Evolutionary conservation across 1,140 invertebrate genomes (phyloP), one percentile per base, ranked within the genome.

Genomic region (Drosophila novamexicana): DNA sequence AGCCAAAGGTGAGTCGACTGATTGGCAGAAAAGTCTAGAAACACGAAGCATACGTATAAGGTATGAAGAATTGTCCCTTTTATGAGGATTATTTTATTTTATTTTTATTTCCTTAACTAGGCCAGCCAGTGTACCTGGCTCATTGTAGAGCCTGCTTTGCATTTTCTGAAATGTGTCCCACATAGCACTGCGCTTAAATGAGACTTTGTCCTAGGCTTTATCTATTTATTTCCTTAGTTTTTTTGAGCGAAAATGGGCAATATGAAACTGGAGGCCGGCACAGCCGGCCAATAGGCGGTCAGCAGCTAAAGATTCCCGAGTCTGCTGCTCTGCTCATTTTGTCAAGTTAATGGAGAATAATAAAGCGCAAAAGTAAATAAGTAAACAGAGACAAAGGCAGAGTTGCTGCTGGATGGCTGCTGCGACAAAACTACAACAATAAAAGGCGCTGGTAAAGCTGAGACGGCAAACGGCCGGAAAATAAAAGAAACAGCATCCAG

Each of bases 271-370:
- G 70, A 67, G 68, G 62, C 68, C 67, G 59, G n/a, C 32, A 53
- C 29, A 49, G 75, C 61, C 10, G 62, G 45, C 50, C 66, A 58
- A 40, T 44, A 34, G 34, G 32, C 44, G 56, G 40, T 49, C 63
- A 58, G 45, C 37, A 47, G 37, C 16, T 22, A 12, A 22, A 56
- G 50, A 54, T 63, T 47, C 9, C 49, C 7, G 22, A 12, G 18
- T 29, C 37, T 36, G 14, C 39, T 59, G 45, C 57, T 42, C 65
- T 77, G 70, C 82, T 89, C 80, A 88, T 88, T 88, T 88, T 83
- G 84, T 89, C 84, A 89, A 89, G 80, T 89, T 89, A 89, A 89
- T 89, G 84, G 84, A 81, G 84, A 89, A 89, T 89, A 89, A 89
- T 89, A 89, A 89, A 88, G 79, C 80, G 77, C 80, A 80, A 83